These are phyloP conservation scores for Bovichtus variegatus DNA, from an alignment of 2,797 vertebrate species.

Conservation along the genomic window DNA sequence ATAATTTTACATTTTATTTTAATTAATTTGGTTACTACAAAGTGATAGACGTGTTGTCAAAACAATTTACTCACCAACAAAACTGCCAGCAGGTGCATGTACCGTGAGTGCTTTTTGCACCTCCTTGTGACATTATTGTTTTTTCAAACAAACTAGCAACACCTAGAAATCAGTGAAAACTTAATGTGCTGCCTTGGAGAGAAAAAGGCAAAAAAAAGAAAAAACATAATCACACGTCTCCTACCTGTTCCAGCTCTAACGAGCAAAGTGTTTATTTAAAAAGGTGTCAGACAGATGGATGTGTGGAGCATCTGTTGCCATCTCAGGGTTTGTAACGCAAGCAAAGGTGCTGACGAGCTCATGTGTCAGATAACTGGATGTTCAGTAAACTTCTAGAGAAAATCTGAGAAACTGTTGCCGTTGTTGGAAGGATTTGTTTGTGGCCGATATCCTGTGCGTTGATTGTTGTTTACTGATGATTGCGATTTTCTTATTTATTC, in stretches of 20 bases:
- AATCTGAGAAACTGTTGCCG: neutral
- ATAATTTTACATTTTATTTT: neutral
- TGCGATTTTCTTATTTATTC: neutral
- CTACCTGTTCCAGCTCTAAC: constrained; percentile 6
- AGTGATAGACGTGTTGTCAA: constrained; percentile 12
- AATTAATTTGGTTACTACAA: constrained; percentile 3
- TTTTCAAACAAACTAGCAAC: neutral
- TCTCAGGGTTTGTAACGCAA: neutral
- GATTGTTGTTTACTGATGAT: neutral
- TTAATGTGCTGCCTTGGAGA: neutral
- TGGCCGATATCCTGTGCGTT: neutral
- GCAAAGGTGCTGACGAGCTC: constrained; percentile 34
- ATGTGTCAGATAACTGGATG: neutral
- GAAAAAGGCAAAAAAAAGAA: neutral
- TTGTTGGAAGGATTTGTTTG: neutral
- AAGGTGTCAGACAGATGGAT: constrained; percentile 30
- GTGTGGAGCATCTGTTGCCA: neutral
- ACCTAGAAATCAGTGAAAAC: constrained; percentile 4
- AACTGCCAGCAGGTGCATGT: neutral
- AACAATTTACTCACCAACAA: constrained; percentile 5
- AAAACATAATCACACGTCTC: neutral
- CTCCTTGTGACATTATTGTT: neutral
- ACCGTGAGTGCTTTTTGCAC: constrained; percentile 10
- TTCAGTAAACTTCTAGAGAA: neutral
- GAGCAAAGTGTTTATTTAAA: constrained; percentile 1